Conservation (phyloP, 1,140 invertebrate species). For the Eurosta solidaginis region DNA sequence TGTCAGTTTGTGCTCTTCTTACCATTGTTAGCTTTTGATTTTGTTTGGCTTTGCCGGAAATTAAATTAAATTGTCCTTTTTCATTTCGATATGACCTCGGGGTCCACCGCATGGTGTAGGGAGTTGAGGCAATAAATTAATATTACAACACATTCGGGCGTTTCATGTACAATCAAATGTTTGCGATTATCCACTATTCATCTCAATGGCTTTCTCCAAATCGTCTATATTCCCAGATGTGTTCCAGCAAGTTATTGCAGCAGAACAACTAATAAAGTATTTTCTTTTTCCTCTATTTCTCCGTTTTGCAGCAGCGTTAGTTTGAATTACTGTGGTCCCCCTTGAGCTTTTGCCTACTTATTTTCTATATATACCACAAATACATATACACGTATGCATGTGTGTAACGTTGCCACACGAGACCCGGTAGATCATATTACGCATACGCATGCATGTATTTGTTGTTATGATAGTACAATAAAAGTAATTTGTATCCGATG, state of each 20-base stretch:
- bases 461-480: not conserved
- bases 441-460: not conserved
- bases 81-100: slow-evolving; percentile 19
- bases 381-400: not conserved
- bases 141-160: slow-evolving; percentile 25
- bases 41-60: slow-evolving; percentile 28
- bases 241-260: not conserved
- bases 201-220: not conserved
- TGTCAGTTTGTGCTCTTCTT: not conserved
- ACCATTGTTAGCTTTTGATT: not conserved
- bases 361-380: not conserved
- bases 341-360: not conserved
- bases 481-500: slow-evolving; percentile 4
- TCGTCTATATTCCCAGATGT: not conserved
- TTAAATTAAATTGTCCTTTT: slow-evolving; percentile 38
- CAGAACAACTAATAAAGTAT: slow-evolving; percentile 20
- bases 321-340: not conserved
- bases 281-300: not conserved
- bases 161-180: not conserved
- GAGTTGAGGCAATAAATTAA: slow-evolving; percentile 21
- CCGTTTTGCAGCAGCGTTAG: no score
- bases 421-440: not conserved
- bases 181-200: slow-evolving; percentile 7
- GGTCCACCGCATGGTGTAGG: not conserved
- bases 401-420: not conserved